These are phyloP conservation scores for Campopleginae sp. DNA, from an alignment of 2,888 invertebrate species.

Conservation along the genomic window DNA sequence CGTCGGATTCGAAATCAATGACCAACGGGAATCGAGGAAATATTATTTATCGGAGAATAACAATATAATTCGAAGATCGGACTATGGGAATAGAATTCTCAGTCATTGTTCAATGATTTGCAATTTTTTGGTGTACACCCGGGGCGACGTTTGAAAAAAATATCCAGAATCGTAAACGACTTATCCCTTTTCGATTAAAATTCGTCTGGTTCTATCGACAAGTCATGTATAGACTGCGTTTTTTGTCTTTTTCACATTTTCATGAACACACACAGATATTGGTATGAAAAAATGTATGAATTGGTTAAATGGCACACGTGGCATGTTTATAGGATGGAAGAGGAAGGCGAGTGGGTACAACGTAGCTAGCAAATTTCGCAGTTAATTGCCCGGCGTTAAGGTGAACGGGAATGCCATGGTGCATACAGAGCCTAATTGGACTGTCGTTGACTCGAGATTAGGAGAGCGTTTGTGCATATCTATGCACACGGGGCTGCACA, in stretches of 20 bases:
- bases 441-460: conserved; percentile 71
- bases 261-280: neutral
- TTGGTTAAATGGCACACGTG: neutral
- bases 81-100: neutral
- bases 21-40: neutral
- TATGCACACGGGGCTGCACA: neutral
- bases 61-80: no score
- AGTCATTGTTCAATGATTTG: neutral
- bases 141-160: neutral
- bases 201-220: conserved; percentile 30
- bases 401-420: conserved; percentile 67
- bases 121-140: neutral
- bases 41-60: neutral
- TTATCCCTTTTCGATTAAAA: conserved; percentile 40
- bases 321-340: conserved; percentile 3
- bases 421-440: conserved; percentile 70
- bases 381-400: conserved; percentile 72
- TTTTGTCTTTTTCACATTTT: conserved; percentile 19
- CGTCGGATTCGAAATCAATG: neutral
- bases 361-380: conserved; percentile 69
- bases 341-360: conserved; percentile 26
- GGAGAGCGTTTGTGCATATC: conserved; percentile 63
- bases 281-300: neutral
- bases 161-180: neutral
- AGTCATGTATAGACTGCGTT: conserved; percentile 7